phyloP scores from a whole-genome alignment of 2,888 invertebrate genomes.

The Melanchra persicariae region DNA sequence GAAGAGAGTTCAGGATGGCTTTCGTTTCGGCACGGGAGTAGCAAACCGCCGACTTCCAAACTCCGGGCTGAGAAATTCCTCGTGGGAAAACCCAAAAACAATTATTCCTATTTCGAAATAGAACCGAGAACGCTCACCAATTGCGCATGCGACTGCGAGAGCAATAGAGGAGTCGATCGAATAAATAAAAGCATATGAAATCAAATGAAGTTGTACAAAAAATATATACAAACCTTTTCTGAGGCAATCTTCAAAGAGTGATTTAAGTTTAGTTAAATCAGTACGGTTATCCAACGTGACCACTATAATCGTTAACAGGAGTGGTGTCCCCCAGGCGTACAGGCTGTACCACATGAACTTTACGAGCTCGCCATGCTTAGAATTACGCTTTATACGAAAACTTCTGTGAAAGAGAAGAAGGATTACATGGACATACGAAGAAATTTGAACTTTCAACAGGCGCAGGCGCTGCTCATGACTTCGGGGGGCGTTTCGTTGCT shows the following conservation, averaged over 20 bases:
- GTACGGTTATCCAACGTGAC: constrained; percentile 12
- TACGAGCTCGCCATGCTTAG: constrained; percentile 52
- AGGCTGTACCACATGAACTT: constrained; percentile 70
- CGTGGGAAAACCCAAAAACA: no score
- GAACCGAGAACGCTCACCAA: not conserved
- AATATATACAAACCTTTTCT: constrained; percentile 46
- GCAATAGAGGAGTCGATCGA: not conserved
- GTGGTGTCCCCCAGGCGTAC: constrained; percentile 70
- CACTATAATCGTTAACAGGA: constrained; percentile 21
- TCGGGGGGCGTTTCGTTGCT: no score
- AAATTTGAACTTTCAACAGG: no score
- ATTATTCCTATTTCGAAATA: not conserved
- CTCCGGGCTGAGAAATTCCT: no score
- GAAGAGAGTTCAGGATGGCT: no score
- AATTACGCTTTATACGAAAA: constrained; percentile 9
- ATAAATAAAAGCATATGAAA: not conserved
- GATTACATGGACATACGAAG: not conserved
- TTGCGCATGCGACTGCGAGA: not conserved
- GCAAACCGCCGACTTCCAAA: no score
- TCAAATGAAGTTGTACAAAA: not conserved
- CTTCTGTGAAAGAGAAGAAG: constrained; percentile 11
- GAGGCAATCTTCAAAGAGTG: constrained; percentile 60
- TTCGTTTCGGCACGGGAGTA: no score
- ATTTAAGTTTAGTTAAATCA: constrained; percentile 15
- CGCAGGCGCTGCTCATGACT: no score